Percentiles rank a stretch among this genome's conserved stretches.
phyloP scores from a whole-genome alignment of 2,888 invertebrate genomes.

The Eutolmus rufibarbis region DNA sequence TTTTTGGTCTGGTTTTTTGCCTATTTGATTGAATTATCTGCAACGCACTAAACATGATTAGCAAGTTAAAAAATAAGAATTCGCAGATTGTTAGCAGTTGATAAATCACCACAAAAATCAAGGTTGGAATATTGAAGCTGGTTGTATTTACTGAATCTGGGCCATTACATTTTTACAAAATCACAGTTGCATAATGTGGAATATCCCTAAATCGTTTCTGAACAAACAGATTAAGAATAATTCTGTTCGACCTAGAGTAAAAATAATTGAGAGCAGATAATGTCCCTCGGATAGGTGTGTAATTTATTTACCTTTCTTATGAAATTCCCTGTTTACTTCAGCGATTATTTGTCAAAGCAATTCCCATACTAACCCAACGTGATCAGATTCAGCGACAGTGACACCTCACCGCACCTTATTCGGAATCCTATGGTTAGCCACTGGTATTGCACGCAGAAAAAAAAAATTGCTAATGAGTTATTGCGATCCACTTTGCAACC shows the following conservation, averaged over 20 bases:
- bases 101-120: neutral
- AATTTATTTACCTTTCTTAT: slow-evolving; percentile 13
- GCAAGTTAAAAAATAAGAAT: neutral
- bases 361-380: neutral
- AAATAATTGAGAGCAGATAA: neutral
- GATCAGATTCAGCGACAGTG: neutral
- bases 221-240: neutral
- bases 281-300: neutral
- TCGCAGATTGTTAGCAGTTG: neutral
- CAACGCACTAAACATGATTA: neutral
- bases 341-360: neutral
- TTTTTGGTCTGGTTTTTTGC: neutral
- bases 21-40: neutral
- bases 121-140: neutral
- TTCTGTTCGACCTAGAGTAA: neutral
- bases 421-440: neutral
- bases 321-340: slow-evolving; percentile 16
- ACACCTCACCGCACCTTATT: slow-evolving; percentile 27
- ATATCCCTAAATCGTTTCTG: neutral
- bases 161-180: neutral
- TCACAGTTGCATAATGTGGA: neutral
- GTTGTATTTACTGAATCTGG: neutral
- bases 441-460: neutral
- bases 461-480: neutral
- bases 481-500: neutral